Evolutionary conservation across 1,140 invertebrate species (phyloP).

Genomic region (Atta cephalotes): DNA sequence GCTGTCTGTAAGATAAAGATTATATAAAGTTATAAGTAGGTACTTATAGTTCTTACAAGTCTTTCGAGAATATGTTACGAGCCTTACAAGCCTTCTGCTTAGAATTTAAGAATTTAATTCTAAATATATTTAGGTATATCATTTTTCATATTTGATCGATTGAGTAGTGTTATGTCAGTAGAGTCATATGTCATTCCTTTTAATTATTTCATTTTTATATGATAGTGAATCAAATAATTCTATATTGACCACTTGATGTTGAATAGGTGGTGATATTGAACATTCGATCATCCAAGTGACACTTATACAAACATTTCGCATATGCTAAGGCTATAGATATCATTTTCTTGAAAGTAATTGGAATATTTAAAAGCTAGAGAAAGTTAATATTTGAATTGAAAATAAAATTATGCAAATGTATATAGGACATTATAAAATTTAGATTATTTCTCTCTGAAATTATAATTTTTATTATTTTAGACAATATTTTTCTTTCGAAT

Average conservation of each 20-base stretch:
- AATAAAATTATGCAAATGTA: conserved; percentile 23
- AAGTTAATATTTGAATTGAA: not conserved
- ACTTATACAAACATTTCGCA: conserved; percentile 3
- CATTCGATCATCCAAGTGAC: not conserved
- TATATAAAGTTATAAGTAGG: too few species aligned
- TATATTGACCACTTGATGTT: not conserved
- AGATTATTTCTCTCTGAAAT: not conserved
- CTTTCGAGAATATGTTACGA: too few species aligned
- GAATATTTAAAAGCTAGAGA: not conserved
- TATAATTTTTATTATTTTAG: not conserved
- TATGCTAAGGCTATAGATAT: not conserved
- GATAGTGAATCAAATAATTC: not conserved
- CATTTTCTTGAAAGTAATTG: not conserved
- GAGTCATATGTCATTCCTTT: not conserved
- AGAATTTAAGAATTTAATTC: too few species aligned
- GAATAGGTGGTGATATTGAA: not conserved
- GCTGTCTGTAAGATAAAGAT: too few species aligned
- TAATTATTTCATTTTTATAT: not conserved
- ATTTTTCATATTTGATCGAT: not conserved
- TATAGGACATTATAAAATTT: not conserved
- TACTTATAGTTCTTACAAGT: too few species aligned
- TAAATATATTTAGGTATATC: too few species aligned
- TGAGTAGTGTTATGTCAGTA: not conserved
- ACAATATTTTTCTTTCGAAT: not conserved
- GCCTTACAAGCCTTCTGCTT: too few species aligned